Conservation (phyloP, 1,140 invertebrate species). For the Cydia pomonella region DNA sequence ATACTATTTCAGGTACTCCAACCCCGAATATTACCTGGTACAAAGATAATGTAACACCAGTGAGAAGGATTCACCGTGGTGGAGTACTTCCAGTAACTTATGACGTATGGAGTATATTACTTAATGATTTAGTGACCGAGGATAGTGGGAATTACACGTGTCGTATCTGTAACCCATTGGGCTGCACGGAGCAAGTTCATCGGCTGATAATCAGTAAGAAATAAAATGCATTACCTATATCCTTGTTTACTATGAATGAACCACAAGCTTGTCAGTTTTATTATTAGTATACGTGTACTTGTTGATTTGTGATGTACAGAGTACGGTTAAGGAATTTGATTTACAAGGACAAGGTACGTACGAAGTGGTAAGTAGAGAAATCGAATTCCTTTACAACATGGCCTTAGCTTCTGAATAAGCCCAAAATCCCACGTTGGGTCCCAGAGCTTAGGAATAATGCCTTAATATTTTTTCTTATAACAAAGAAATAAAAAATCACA, state of each 20-base stretch:
- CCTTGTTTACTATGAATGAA: neutral
- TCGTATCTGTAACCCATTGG: neutral
- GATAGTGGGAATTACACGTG: constrained; percentile 11
- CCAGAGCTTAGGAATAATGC: too few species aligned
- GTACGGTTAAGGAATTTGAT: too few species aligned
- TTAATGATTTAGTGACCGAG: neutral
- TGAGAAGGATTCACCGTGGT: neutral
- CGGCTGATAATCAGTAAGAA: constrained; percentile 5
- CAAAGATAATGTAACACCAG: neutral
- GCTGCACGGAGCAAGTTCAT: neutral
- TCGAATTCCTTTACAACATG: too few species aligned
- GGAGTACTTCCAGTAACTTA: neutral
- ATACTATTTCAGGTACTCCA: neutral
- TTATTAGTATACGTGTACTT: too few species aligned
- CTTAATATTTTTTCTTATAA: too few species aligned
- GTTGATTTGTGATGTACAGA: too few species aligned
- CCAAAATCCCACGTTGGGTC: too few species aligned
- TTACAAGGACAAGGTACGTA: too few species aligned
- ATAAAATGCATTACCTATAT: neutral
- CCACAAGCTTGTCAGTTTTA: neutral
- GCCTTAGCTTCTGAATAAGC: too few species aligned
- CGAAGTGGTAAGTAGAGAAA: too few species aligned
- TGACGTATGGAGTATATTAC: constrained; percentile 7
- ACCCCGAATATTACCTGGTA: constrained; percentile 12
- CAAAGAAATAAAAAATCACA: too few species aligned